These are phyloP conservation scores for Hirtodrosophila alboralis DNA, from an alignment of 2,888 invertebrate species.

Conservation along the genomic window DNA sequence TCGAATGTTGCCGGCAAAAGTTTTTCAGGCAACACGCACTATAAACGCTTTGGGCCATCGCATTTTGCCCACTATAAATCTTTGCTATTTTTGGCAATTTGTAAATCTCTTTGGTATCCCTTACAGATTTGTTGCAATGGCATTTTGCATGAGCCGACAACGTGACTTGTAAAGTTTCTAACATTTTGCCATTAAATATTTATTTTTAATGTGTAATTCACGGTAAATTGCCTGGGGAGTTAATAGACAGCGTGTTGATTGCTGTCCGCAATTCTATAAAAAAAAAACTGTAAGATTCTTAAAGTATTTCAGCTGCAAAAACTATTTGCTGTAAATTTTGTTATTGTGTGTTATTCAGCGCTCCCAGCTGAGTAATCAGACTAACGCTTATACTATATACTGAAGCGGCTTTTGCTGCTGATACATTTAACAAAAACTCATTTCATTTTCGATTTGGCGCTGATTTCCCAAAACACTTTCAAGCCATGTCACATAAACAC, in stretches of 20 bases:
- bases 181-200: slow-evolving; percentile 49
- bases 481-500: slow-evolving; percentile 17
- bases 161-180: slow-evolving; percentile 39
- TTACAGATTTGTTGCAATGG: slow-evolving; percentile 3
- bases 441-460: slow-evolving; percentile 67
- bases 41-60: slow-evolving; percentile 26
- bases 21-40: slow-evolving; percentile 48
- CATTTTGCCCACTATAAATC: slow-evolving; percentile 58
- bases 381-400: slow-evolving; percentile 7
- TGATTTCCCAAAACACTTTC: slow-evolving; percentile 73
- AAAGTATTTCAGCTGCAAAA: neutral
- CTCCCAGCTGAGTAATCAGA: slow-evolving; percentile 71
- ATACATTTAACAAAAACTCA: slow-evolving; percentile 52
- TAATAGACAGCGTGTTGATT: slow-evolving; percentile 14
- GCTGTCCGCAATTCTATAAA: neutral
- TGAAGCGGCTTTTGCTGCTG: neutral
- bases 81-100: slow-evolving; percentile 58
- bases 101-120: slow-evolving; percentile 52
- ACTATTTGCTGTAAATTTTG: neutral
- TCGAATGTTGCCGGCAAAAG: slow-evolving; percentile 36
- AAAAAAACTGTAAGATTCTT: neutral
- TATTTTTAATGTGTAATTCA: slow-evolving; percentile 42
- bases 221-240: neutral
- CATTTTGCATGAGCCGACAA: slow-evolving; percentile 22
- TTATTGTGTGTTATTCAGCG: slow-evolving; percentile 17